Base-by-base conservation (phyloP, 35 echinoderm and acorn worm species). In the Apostichopus californicus region DNA sequence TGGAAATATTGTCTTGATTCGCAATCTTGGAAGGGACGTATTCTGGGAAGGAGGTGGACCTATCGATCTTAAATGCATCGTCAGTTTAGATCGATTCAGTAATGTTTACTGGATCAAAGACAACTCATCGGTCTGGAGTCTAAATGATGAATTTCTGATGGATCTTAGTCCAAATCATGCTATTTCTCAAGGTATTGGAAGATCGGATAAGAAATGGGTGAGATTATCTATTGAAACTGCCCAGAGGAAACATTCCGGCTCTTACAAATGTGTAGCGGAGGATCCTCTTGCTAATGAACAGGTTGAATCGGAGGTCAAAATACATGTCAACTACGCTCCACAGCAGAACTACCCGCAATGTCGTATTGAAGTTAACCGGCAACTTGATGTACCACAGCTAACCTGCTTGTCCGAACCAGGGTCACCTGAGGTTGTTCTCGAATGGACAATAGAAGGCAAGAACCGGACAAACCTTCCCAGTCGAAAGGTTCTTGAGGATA, bases 41-140 rank as follows among this genome's bases (percentile, higher is more conserved):
- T 78, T 79, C 8, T 91, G 89, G 89, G 89, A 91, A 79, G 89
- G 89, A 18, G 89, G 89, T 23, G 89, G 89, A 17, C 89, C 89
- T 8, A 91, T 91, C 26, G 89, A 91, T 53, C 89, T 91, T 4
- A 91, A 56, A 59, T 91, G 89, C 20, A 25, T 78, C 34, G 52
- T 91, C 18, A 15, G 10, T 21, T 46, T 60, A 73, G 22, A 91
- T 61, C 71, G 77, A 15, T 91, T 91, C 55, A 78, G 55, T 56
- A 91, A 91, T 54, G 23, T 91, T 5, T 91, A 56, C 59, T 91
- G 89, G 89, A 78, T 91, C 14, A 91, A 77, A 60, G 89, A 91
- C 9, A 91, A 91, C 59, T 54, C 12, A 14, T 79, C 89, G 0
- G 86, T 89, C 22, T 91, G 89, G 89, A 78, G 52, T n/a, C 73